These are phyloP conservation scores for Camponotus pennsylvanicus DNA, from an alignment of 1,140 invertebrate species.

Conservation along the genomic window DNA sequence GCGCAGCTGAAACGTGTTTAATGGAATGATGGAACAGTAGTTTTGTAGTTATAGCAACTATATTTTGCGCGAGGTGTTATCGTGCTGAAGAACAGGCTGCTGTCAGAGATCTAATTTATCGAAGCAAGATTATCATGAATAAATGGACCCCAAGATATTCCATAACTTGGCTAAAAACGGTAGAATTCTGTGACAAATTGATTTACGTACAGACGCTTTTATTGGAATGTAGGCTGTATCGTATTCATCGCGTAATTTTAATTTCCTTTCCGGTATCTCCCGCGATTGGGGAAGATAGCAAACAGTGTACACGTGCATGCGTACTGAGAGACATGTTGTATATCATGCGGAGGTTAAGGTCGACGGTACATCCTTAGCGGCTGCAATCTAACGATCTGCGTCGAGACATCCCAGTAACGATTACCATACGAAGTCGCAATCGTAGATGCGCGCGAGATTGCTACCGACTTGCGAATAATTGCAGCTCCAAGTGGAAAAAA, in stretches of 20 bases:
- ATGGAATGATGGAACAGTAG: not conserved
- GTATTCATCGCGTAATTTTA: slow-evolving; percentile 51
- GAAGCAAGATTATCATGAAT: slow-evolving; percentile 1
- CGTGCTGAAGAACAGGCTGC: not conserved
- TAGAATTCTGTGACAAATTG: slow-evolving; percentile 54
- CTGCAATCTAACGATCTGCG: slow-evolving; percentile 67
- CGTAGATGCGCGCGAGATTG: slow-evolving; percentile 61
- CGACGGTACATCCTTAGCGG: slow-evolving; percentile 67
- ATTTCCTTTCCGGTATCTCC: slow-evolving; percentile 59
- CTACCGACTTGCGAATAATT: slow-evolving; percentile 54
- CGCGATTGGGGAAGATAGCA: slow-evolving; percentile 63
- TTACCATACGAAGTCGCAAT: slow-evolving; percentile 68
- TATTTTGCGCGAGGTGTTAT: not conserved
- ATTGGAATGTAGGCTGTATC: slow-evolving; percentile 60
- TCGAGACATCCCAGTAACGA: slow-evolving; percentile 68
- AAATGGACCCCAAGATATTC: slow-evolving; percentile 22
- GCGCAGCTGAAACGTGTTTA: not conserved
- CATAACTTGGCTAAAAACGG: slow-evolving; percentile 49
- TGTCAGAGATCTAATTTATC: not conserved
- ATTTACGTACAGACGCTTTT: slow-evolving; percentile 45
- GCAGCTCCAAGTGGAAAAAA: not conserved
- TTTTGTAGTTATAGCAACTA: not conserved
- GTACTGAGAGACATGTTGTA: slow-evolving; percentile 59
- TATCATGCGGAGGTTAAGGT: slow-evolving; percentile 67
- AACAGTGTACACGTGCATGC: slow-evolving; percentile 58